phyloP scores from a whole-genome alignment of 2,797 vertebrate species.

The Paguma larvata region DNA sequence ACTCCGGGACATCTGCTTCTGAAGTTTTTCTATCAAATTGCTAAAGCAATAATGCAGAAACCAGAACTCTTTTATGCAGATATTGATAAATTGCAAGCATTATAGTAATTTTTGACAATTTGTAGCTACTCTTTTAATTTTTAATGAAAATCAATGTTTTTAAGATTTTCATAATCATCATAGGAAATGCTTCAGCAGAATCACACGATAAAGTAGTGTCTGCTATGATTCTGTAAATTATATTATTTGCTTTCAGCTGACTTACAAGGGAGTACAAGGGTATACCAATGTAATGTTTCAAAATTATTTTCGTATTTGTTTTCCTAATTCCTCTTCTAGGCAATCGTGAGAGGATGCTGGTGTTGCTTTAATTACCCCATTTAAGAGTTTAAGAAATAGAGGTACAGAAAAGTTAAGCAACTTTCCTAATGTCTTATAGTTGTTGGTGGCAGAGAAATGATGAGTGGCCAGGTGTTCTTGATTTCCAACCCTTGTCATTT shows the following conservation, averaged over 20 bases:
- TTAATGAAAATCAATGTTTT: slow-evolving; percentile 32
- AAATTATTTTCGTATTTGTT: not conserved
- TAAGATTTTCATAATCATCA: not conserved
- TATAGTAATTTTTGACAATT: slow-evolving; percentile 42
- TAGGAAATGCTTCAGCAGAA: slow-evolving; percentile 51
- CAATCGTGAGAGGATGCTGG: not conserved
- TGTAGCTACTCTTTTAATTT: slow-evolving; percentile 40
- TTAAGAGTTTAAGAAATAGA: not conserved
- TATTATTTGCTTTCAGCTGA: slow-evolving; percentile 32
- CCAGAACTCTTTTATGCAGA: not conserved
- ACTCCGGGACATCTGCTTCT: slow-evolving; percentile 67
- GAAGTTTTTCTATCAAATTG: slow-evolving; percentile 61
- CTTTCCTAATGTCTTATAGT: not conserved
- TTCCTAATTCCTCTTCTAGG: not conserved
- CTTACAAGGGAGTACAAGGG: not conserved
- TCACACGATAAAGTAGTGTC: not conserved
- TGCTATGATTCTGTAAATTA: not conserved
- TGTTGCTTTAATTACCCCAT: not conserved
- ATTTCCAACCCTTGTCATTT: not conserved
- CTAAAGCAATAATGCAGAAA: slow-evolving; percentile 54
- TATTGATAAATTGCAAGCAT: slow-evolving; percentile 58
- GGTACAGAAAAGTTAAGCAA: not conserved
- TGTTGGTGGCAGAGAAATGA: not conserved
- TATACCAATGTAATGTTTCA: not conserved
- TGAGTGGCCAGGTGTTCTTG: not conserved